phyloP scores from a whole-genome alignment of 1,140 invertebrate species.

The Drosophila sechellia region DNA sequence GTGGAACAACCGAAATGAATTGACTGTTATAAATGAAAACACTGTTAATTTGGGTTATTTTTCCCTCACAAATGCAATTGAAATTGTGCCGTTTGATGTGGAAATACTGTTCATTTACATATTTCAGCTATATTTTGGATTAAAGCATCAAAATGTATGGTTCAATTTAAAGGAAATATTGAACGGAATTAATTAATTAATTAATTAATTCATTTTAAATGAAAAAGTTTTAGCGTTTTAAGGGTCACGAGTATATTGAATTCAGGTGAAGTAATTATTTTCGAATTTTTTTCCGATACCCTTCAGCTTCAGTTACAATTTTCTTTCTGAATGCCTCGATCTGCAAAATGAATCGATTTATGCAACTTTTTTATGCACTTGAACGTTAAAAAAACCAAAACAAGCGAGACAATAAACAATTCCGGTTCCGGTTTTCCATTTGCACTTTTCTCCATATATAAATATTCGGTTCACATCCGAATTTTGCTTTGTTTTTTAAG shows the following conservation, averaged over 20 bases:
- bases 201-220: no score
- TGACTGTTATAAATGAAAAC: slow-evolving; percentile 32
- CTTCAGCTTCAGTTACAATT: slow-evolving; percentile 13
- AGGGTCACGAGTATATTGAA: not conserved
- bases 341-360: slow-evolving; percentile 38
- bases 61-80: slow-evolving; percentile 4
- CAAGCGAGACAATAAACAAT: slow-evolving; percentile 49
- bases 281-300: not conserved
- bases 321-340: slow-evolving; percentile 10
- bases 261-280: not conserved
- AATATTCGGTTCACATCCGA: slow-evolving; percentile 36
- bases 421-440: slow-evolving; percentile 45
- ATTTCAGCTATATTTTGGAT: not conserved
- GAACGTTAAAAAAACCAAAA: slow-evolving; percentile 17
- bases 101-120: not conserved
- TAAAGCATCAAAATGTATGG: not conserved
- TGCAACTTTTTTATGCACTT: slow-evolving; percentile 17
- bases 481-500: slow-evolving; percentile 16
- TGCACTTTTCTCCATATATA: slow-evolving; percentile 33
- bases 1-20: slow-evolving; percentile 27
- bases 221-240: no score
- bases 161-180: no score
- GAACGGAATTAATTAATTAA: no score
- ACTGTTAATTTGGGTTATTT: slow-evolving; percentile 13
- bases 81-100: not conserved